Base-by-base conservation (phyloP, 2,113 vertebrate species). In the Misgurnus mizolepis region DNA sequence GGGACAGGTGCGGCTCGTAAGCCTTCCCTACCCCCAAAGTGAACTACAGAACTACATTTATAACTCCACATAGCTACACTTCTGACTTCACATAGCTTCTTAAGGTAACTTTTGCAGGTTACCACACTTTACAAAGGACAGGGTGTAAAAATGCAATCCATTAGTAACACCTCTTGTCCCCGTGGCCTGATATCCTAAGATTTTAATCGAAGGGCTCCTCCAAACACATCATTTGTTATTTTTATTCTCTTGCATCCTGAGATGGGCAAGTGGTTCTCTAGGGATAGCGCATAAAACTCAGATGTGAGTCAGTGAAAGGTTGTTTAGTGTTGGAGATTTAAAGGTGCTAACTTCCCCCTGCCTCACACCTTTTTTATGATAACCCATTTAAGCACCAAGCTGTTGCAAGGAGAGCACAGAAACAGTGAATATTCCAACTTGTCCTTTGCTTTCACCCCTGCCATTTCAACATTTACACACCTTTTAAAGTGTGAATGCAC, bases 121-220 rank as follows among this genome's bases (percentile, higher is more conserved):
- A 53, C 2, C 4, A 53, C 50, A 14, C 15, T 15, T 53, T 14
- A 53, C 12, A 17, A n/a, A 76, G 41, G 6, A 22, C 4, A 55
- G 43, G 49, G 68, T 40, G 71, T 81, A 47, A 43, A 56, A 61
- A 76, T 76, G 80, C 53, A 60, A 58, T 49, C 80, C 64, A 68
- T 73, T 83, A 60, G 17, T 76, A 66, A 64, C 60, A 73, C 58
- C 79, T 70, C 18, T 17, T 66, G 62, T 76, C 58, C 61, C 69
- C 27, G 39, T 49, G 40, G 34, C 58, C 22, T 18, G 27, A 40
- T 73, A 77, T 50, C 65, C 22, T 76, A 22, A 47, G 56, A 49
- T 3, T 7, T 18, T 50, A 74, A 61, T 74, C 39, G 43, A 64
- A 45, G 34, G 58, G 34, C 60, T 76, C 43, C 41, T 45, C 17